These are phyloP conservation scores for Spheniscus mendiculus DNA, from an alignment of 2,113 vertebrate genomes.

Conservation along the genomic window DNA sequence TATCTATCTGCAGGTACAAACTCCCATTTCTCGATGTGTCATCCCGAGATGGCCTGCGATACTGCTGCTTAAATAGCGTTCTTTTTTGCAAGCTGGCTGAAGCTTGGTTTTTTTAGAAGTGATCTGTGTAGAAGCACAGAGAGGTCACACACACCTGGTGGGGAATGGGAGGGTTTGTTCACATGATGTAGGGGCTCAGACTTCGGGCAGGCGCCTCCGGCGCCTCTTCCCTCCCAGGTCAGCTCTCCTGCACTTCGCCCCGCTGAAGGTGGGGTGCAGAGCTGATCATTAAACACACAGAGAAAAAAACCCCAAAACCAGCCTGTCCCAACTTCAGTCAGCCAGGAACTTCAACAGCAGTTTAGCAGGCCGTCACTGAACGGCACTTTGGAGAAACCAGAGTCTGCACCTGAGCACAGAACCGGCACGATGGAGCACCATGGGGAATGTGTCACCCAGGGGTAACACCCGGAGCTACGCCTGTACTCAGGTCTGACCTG, in stretches of 20 bases:
- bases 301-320: neutral
- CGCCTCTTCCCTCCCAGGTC: neutral
- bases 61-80: neutral
- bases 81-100: neutral
- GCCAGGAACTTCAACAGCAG: neutral
- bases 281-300: neutral
- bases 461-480: accelerated
- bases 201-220: accelerated
- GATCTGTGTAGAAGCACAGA: neutral
- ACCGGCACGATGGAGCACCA: accelerated
- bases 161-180: no score
- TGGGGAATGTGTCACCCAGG: accelerated
- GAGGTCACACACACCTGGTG: accelerated
- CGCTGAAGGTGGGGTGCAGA: neutral
- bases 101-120: neutral
- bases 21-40: neutral
- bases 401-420: neutral
- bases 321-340: accelerated
- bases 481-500: accelerated
- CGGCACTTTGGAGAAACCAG: neutral
- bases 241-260: accelerated
- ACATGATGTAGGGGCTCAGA: accelerated
- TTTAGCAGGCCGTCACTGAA: neutral
- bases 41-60: neutral
- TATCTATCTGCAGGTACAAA: neutral